phyloP scores from a whole-genome alignment of 2,888 invertebrate species.

The Pyrgus malvae region DNA sequence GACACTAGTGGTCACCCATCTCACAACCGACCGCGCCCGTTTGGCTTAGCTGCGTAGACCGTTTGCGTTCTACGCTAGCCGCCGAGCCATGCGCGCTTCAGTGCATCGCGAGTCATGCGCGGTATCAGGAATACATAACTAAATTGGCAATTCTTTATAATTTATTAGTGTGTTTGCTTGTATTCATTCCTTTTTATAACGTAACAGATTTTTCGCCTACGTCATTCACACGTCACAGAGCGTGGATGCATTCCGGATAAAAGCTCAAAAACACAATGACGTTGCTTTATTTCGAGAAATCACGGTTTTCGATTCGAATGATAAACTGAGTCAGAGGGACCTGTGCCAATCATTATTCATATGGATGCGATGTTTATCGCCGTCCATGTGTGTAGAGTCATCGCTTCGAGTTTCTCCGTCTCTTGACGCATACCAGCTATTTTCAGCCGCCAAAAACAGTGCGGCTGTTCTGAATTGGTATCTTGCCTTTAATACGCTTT shows the following conservation, averaged over 20 bases:
- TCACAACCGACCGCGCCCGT: too few species aligned
- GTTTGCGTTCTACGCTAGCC: too few species aligned
- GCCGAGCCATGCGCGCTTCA: too few species aligned
- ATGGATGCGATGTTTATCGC: constrained; percentile 56
- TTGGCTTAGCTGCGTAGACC: too few species aligned
- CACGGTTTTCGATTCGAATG: constrained; percentile 17
- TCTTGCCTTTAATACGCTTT: background rate
- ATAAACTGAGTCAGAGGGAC: constrained; percentile 50
- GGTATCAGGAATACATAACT: too few species aligned
- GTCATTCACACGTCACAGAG: background rate
- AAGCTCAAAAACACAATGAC: constrained; percentile 10
- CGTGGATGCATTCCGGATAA: background rate
- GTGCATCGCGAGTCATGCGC: too few species aligned
- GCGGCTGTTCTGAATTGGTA: constrained; percentile 28
- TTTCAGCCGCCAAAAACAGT: constrained; percentile 50
- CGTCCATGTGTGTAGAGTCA: constrained; percentile 56
- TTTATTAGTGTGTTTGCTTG: too few species aligned
- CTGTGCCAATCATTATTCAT: constrained; percentile 72
- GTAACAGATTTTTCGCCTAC: too few species aligned
- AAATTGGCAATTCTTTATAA: too few species aligned
- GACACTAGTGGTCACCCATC: too few species aligned
- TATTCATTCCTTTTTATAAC: too few species aligned
- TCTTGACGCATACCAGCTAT: constrained; percentile 68
- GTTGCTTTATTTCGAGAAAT: constrained; percentile 24
- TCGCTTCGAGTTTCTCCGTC: constrained; percentile 53